Evolutionary conservation across 2,113 vertebrate genomes (phyloP), one percentile per base, ranked within the genome.

Genomic region (Tyto alba): DNA sequence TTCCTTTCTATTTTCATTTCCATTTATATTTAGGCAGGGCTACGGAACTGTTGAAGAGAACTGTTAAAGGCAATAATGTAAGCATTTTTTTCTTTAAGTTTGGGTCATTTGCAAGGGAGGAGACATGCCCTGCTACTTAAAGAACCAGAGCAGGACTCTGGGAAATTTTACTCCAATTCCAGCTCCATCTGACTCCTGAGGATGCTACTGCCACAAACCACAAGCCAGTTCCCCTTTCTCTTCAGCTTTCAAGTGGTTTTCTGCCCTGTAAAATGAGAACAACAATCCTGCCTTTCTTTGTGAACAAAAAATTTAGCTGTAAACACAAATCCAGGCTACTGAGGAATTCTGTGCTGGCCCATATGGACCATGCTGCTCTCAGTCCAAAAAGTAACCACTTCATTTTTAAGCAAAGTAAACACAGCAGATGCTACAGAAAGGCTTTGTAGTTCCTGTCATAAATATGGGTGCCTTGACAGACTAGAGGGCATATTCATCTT

Each of bases 281-380:
- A 36, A 4, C 0, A 4, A 16, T 38, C n/a, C 47, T 29, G 66
- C 43, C 7, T 52, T 55, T 41, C n/a, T n/a, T 43, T 81, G 50
- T 27, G n/a, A n/a, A n/a, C n/a, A n/a, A 3, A 11, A 30, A 34
- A 8, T 41, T 27, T 0, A 26, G 38, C 23, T 60, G 48, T 30
- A 48, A 68, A 26, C 43, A 36, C 38, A 12, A 2, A 57, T 56
- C 23, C 72, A 52, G 34, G 53, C 30, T 77, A 10, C 63, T 15
- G 40, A 68, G 73, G 50, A 89, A 29, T 62, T 38, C 48, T 14
- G 0, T 3, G 19, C 2, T 48, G 27, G 20, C 50, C 77, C n/a
- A 26, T 17, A 26, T 3, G 15, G 25, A 11, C 9, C 1, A 0
- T 3, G 40, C 20, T 29, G 36, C 27, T 34, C 4, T 0, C 16